Percentiles rank a stretch among this genome's conserved stretches.
phyloP scores from a whole-genome alignment of 2,888 invertebrate genomes.

The Platycheirus rosarum region DNA sequence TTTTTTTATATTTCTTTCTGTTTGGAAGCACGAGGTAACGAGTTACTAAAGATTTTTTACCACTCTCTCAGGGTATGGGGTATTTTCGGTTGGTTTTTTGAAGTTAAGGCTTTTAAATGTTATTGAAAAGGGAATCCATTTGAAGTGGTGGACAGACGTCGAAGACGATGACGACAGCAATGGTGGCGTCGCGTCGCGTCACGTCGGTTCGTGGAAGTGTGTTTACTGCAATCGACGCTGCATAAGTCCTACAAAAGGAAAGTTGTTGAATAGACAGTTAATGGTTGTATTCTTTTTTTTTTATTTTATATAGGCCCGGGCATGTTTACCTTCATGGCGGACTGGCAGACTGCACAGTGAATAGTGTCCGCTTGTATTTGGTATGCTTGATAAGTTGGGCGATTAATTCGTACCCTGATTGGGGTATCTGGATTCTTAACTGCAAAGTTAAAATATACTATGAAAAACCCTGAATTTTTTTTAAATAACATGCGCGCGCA shows the following conservation, averaged over 20 bases:
- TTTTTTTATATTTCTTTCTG: too few species aligned
- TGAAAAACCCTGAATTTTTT: too few species aligned
- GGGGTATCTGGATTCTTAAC: too few species aligned
- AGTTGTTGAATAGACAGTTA: slow-evolving; percentile 15
- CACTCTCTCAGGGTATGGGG: neutral
- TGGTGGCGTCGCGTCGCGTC: too few species aligned
- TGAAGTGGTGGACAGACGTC: slow-evolving; percentile 24
- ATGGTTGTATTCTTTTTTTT: slow-evolving; percentile 32
- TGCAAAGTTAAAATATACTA: too few species aligned
- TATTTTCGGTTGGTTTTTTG: neutral
- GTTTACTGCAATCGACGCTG: slow-evolving; percentile 32
- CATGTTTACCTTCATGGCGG: slow-evolving; percentile 9
- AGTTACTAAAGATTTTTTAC: slow-evolving; percentile 9
- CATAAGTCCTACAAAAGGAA: slow-evolving; percentile 4
- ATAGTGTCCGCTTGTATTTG: slow-evolving; percentile 13
- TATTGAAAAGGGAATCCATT: slow-evolving; percentile 29
- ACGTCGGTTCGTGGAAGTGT: slow-evolving; percentile 10
- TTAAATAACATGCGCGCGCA: too few species aligned
- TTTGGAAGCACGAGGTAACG: slow-evolving; percentile 47
- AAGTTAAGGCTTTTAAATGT: slow-evolving; percentile 4
- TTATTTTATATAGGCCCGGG: slow-evolving; percentile 30
- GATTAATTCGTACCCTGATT: slow-evolving; percentile 38
- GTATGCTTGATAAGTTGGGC: slow-evolving; percentile 34
- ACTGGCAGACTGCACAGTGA: neutral
- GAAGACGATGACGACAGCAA: neutral